Base-by-base conservation (phyloP, 2,888 invertebrate species). In the Thera obeliscata region DNA sequence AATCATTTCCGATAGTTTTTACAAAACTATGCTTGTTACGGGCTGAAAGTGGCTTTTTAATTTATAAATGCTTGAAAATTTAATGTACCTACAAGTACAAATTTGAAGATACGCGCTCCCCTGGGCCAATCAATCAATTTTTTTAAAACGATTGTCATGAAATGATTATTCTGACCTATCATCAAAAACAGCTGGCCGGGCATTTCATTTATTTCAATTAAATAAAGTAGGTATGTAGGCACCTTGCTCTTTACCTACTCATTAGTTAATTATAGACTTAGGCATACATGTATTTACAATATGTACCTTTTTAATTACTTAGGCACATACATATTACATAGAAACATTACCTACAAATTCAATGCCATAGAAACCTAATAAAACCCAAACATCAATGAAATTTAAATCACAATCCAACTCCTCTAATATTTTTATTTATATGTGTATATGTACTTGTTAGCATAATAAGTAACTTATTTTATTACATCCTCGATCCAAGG, bases 21-120 rank as follows among this genome's bases (percentile, higher is more conserved):
- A 48, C 55, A 82, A 81, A 76, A 74, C 81, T 81, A 82, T 77
- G 91, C 91, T 91, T 91, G 77, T 88, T 84, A 81, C 87, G 86
- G 91, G 91, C 92, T 92, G 92, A 82, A 80, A 82, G 78, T 87
- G 83, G 91, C 90, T 92, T 92, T 84, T 92, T 84, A 85, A 84
- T 86, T 79, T 87, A 80, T 76, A 82, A 81, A 56, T 65, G 85
- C 84, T 80, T 76, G 72, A 74, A 77, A 76, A 72, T 72, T 67
- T 78, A 67, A 74, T 78, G 62, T 73, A 70, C 69, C 65, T 78
- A 68, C 66, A 75, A n/a, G 5, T 11, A 35, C 33, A 50, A 61
- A 65, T 58, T 65, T 70, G 56, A 49, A 73, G 73, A 75, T 73
- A 76, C 78, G 80, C 80, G 80, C 80, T 81, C 76, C 77, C 78